These are phyloP conservation scores for Brachynemurus nebulosus DNA, from an alignment of 2,888 invertebrate genomes.

Conservation along the genomic window DNA sequence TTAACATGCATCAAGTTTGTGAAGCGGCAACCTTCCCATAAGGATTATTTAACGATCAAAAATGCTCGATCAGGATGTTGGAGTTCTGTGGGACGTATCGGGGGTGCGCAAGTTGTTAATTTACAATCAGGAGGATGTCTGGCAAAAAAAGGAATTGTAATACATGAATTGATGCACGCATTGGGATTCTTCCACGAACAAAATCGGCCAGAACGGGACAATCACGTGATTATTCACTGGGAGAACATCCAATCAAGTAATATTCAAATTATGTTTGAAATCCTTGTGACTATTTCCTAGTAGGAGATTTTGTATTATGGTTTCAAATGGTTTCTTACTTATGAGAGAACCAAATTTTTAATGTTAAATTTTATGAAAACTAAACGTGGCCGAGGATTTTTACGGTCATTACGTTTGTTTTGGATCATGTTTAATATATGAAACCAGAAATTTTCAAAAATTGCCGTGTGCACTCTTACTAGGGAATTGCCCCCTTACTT, in stretches of 20 bases:
- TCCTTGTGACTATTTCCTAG: too few relatives aligned
- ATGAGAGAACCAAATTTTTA: too few relatives aligned
- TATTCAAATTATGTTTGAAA: too few relatives aligned
- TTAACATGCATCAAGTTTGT: slow-evolving; percentile 62
- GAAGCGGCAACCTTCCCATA: slow-evolving; percentile 41
- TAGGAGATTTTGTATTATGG: too few relatives aligned
- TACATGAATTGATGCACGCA: slow-evolving; percentile 71
- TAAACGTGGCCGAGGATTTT: too few relatives aligned
- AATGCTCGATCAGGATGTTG: slow-evolving; percentile 63
- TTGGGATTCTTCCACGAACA: slow-evolving; percentile 73
- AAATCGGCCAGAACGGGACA: slow-evolving; percentile 61
- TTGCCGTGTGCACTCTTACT: too few relatives aligned
- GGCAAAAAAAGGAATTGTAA: slow-evolving; percentile 54
- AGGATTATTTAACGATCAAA: slow-evolving; percentile 54
- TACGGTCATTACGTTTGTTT: too few relatives aligned
- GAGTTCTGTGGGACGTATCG: slow-evolving; percentile 64
- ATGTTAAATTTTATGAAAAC: too few relatives aligned
- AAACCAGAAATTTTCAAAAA: too few relatives aligned
- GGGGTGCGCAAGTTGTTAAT: slow-evolving; percentile 54
- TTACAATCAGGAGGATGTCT: slow-evolving; percentile 62
- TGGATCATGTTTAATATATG: too few relatives aligned
- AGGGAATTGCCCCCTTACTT: too few relatives aligned
- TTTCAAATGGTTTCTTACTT: too few relatives aligned
- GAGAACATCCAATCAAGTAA: slow-evolving; percentile 58
- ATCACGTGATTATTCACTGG: slow-evolving; percentile 49